phyloP scores from a whole-genome alignment of 2,888 invertebrate species.

The Caenorhabditis macrosperma region DNA sequence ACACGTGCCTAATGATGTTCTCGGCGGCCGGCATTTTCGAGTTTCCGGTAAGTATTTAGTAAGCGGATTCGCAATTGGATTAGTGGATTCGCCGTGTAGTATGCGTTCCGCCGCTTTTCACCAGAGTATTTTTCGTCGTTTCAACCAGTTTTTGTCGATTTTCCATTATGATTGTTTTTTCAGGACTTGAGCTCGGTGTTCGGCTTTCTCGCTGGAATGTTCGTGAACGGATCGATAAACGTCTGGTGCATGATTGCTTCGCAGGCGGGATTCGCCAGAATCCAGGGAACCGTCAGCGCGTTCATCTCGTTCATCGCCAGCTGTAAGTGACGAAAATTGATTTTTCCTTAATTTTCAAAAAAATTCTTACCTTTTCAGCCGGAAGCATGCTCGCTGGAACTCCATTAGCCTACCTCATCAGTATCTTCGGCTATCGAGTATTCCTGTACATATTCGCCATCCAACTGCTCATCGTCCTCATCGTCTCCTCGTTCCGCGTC shows the following conservation, averaged over 20 bases:
- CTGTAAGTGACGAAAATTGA: slow-evolving; percentile 51
- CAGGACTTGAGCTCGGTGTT: slow-evolving; percentile 51
- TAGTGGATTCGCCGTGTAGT: too few species aligned
- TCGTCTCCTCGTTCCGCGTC: slow-evolving; percentile 58
- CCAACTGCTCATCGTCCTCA: slow-evolving; percentile 52
- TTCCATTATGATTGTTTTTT: background rate
- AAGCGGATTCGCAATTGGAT: background rate
- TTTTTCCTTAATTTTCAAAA: background rate
- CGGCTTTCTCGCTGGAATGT: slow-evolving; percentile 63
- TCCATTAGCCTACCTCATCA: slow-evolving; percentile 64
- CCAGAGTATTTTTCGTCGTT: too few species aligned
- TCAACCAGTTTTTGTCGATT: too few species aligned
- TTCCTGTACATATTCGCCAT: slow-evolving; percentile 62
- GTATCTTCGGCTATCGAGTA: slow-evolving; percentile 55
- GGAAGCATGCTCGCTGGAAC: slow-evolving; percentile 70
- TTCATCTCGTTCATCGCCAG: slow-evolving; percentile 70
- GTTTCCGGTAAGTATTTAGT: slow-evolving; percentile 50
- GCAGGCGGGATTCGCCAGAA: slow-evolving; percentile 53
- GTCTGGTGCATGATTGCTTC: slow-evolving; percentile 66
- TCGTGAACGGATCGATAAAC: slow-evolving; percentile 66
- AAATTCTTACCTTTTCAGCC: slow-evolving; percentile 57
- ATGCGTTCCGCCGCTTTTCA: too few species aligned
- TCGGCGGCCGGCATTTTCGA: slow-evolving; percentile 54
- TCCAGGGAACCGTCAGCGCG: slow-evolving; percentile 64
- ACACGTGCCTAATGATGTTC: slow-evolving; percentile 59